phyloP scores from a whole-genome alignment of 2,113 vertebrate species.

The Microcebus murinus region DNA sequence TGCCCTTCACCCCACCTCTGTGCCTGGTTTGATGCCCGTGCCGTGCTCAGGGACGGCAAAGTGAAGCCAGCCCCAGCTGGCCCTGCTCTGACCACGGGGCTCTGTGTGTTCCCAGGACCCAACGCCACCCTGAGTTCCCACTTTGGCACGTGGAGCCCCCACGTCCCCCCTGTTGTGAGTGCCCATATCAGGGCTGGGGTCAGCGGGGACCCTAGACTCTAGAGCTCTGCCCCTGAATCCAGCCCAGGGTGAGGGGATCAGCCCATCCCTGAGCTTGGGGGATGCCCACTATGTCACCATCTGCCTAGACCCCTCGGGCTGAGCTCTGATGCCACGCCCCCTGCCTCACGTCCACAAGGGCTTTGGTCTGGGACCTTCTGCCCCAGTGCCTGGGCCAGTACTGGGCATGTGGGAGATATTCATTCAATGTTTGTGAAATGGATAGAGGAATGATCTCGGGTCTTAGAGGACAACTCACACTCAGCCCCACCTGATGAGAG shows the following conservation, averaged over 20 bases:
- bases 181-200: too few relatives aligned
- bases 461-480: not conserved
- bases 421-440: not conserved
- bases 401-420: accelerated
- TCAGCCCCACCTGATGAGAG: not conserved
- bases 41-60: not conserved
- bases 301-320: not conserved
- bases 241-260: not conserved
- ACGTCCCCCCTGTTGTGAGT: not conserved
- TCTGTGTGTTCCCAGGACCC: not conserved
- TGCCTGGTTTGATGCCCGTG: not conserved
- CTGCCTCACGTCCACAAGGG: not conserved
- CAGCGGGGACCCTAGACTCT: not conserved
- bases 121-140: not conserved
- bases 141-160: not conserved
- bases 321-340: not conserved
- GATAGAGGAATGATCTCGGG: not conserved
- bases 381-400: not conserved
- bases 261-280: not conserved
- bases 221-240: not conserved
- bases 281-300: not conserved
- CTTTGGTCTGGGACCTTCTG: not conserved
- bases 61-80: not conserved
- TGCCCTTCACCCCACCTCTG: too few relatives aligned
- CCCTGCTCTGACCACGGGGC: not conserved